Evolutionary conservation across 35 echinoderm and acorn worm genomes (phyloP).

Genomic region (Apostichopus californicus): DNA sequence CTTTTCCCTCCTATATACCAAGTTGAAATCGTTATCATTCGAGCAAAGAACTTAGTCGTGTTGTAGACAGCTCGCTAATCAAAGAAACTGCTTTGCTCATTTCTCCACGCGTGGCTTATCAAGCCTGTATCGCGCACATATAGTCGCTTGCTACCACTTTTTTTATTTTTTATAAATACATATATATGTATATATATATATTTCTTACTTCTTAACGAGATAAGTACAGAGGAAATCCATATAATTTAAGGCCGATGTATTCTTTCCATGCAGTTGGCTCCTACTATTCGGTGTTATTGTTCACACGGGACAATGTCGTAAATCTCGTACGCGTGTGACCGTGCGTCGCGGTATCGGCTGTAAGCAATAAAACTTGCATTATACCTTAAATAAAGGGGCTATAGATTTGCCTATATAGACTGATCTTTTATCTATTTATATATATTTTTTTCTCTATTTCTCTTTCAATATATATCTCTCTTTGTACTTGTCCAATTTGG

Average conservation of each 20-base stretch:
- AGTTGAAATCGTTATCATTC: not conserved
- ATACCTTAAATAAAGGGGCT: not conserved
- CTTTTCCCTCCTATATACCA: not conserved
- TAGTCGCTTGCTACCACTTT: constrained; percentile 4
- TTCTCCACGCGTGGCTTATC: constrained; percentile 45
- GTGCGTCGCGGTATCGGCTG: not conserved
- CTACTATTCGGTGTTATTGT: constrained; percentile 19
- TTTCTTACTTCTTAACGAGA: too few relatives aligned
- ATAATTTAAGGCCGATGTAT: constrained; percentile 13
- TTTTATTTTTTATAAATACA: not conserved
- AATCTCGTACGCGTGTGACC: constrained; percentile 23
- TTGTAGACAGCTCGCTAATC: constrained; percentile 3
- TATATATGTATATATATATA: too few relatives aligned
- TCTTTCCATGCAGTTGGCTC: constrained; percentile 26
- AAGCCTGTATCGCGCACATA: not conserved
- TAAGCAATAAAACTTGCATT: constrained; percentile 32
- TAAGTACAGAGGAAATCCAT: not conserved
- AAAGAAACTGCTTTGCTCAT: constrained; percentile 20
- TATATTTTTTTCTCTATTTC: too few relatives aligned
- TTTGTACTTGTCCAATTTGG: too few relatives aligned
- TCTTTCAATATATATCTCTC: too few relatives aligned
- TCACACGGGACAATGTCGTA: constrained; percentile 26
- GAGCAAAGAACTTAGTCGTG: not conserved
- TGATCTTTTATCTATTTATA: too few relatives aligned
- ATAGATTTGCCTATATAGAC: not conserved